Evolutionary conservation across 2,888 invertebrate species (phyloP).

Genomic region (Crioceris asparagi): DNA sequence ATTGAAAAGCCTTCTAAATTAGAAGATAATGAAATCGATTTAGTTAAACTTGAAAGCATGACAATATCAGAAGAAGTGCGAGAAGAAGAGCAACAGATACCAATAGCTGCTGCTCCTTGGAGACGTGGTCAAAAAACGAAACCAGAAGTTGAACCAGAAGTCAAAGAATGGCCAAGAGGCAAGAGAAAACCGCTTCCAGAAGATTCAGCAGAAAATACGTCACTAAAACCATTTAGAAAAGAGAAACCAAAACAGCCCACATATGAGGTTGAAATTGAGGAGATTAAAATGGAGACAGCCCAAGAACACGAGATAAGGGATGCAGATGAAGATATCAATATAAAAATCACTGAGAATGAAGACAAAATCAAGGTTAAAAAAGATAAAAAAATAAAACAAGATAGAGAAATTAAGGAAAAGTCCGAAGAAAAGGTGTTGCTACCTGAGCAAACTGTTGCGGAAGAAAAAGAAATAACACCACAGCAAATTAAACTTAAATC

Average conservation of each 20-base stretch:
- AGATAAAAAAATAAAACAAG: conserved; percentile 13
- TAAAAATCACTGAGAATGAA: conserved; percentile 15
- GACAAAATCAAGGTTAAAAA: conserved; percentile 1
- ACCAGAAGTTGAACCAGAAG: conserved; percentile 28
- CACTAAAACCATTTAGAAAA: conserved; percentile 33
- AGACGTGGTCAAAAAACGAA: conserved; percentile 36
- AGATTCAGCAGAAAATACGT: conserved; percentile 37
- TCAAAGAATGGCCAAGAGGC: conserved; percentile 29
- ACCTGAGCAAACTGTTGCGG: conserved; percentile 14
- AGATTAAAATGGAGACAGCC: conserved; percentile 18
- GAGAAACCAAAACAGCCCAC: conserved; percentile 17
- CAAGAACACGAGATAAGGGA: conserved; percentile 27
- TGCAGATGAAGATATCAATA: conserved; percentile 21
- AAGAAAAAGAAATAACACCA: conserved; percentile 21
- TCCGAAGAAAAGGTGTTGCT: conserved; percentile 24
- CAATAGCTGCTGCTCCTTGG: conserved; percentile 27
- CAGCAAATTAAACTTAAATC: not conserved
- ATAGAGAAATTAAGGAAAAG: conserved; percentile 32
- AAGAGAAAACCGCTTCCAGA: conserved; percentile 35
- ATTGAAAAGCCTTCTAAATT: conserved; percentile 29
- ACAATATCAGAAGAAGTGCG: conserved; percentile 31
- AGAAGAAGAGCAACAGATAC: conserved; percentile 22
- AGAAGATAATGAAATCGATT: conserved; percentile 18
- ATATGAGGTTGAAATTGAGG: not conserved
- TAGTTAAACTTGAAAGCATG: conserved; percentile 28